Conservation (phyloP, 2,113 vertebrate species). For the Aphyosemion australe region DNA sequence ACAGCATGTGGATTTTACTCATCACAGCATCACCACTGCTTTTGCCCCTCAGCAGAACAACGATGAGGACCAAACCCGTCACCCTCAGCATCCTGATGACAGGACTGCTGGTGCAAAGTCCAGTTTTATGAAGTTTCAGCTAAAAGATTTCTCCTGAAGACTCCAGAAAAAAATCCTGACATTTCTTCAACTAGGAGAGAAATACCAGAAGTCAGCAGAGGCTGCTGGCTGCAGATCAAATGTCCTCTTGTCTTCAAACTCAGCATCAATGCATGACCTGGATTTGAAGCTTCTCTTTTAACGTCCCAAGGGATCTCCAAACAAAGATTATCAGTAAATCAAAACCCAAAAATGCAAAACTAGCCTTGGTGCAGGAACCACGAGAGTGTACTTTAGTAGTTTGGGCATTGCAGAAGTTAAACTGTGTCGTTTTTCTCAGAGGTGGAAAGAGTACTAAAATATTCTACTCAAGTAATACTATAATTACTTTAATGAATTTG, state of each 20-base stretch:
- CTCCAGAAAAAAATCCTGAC: neutral
- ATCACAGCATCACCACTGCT: too few relatives aligned
- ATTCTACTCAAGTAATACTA: too few relatives aligned
- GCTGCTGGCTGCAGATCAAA: constrained; percentile 41
- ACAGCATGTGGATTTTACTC: too few relatives aligned
- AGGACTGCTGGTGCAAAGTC: neutral
- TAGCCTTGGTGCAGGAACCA: neutral
- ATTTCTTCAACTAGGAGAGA: neutral
- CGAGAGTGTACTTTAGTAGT: neutral
- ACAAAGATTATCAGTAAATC: constrained; percentile 3
- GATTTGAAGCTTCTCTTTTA: constrained; percentile 44
- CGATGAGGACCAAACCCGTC: neutral
- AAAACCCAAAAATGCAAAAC: neutral
- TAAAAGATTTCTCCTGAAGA: neutral
- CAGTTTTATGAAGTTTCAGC: neutral
- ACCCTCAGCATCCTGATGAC: neutral
- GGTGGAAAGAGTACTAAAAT: too few relatives aligned
- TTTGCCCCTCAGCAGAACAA: neutral
- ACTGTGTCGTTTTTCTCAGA: too few relatives aligned
- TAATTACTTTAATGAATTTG: too few relatives aligned
- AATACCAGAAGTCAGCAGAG: constrained; percentile 14
- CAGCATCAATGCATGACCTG: constrained; percentile 42
- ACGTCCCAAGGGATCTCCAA: constrained; percentile 24
- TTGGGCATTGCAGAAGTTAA: neutral
- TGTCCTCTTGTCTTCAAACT: constrained; percentile 43